Conservation (phyloP, 2,797 vertebrate genomes). For the Bradypodion ventrale region DNA sequence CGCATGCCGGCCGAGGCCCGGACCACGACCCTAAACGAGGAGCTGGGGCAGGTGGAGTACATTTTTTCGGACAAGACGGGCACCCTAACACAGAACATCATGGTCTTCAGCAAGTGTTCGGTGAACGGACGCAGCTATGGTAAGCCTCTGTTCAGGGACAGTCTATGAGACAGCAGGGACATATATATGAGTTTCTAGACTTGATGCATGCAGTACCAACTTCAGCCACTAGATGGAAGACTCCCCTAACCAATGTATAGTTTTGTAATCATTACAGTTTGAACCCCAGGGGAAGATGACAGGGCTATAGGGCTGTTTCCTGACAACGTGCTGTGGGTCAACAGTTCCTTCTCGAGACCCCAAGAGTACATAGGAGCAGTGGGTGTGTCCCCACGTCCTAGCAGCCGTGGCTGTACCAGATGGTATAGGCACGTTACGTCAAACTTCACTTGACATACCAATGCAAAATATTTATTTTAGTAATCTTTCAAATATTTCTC, state of each 20-base stretch:
- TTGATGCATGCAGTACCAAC: neutral
- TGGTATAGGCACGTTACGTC: neutral
- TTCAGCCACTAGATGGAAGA: neutral
- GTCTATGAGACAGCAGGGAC: neutral
- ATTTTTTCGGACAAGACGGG: slow-evolving; percentile 68
- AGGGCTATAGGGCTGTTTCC: neutral
- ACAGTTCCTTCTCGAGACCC: neutral
- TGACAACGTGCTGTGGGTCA: neutral
- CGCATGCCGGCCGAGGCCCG: slow-evolving; percentile 87
- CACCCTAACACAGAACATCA: slow-evolving; percentile 95
- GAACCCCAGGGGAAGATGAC: neutral
- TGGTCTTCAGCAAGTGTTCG: slow-evolving; percentile 95
- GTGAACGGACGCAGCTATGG: slow-evolving; percentile 87
- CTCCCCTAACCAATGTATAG: neutral
- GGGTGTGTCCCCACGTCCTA: no score
- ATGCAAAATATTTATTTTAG: neutral
- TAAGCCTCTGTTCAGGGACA: slow-evolving; percentile 47
- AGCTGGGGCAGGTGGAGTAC: slow-evolving; percentile 95
- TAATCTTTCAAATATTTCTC: no score
- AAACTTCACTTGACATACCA: neutral
- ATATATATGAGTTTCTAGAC: no score
- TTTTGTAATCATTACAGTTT: neutral
- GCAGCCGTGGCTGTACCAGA: neutral
- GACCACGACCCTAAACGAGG: slow-evolving; percentile 92
- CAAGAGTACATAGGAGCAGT: neutral